Percentiles rank a stretch among this genome's conserved stretches.
phyloP scores from a whole-genome alignment of 2,888 invertebrate species.

The Petrophora chlorosata region DNA sequence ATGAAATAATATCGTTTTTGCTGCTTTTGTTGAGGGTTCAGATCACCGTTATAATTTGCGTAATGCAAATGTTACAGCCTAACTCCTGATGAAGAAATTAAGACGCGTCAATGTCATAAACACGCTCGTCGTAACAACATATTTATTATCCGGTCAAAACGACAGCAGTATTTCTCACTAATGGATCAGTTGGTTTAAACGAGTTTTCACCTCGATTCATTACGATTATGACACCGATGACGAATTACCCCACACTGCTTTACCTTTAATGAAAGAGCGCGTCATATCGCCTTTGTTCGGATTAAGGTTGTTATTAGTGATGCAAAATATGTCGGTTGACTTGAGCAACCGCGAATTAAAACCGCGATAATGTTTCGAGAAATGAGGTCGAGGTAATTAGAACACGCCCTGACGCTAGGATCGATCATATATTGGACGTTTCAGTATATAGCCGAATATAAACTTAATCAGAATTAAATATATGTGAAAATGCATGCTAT shows the following conservation, averaged over 20 bases:
- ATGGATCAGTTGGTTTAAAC: slow-evolving; percentile 37
- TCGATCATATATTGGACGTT: slow-evolving; percentile 12
- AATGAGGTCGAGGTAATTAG: slow-evolving; percentile 40
- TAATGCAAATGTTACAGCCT: too few species aligned
- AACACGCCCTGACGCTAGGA: slow-evolving; percentile 31
- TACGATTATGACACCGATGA: slow-evolving; percentile 49
- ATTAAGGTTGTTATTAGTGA: slow-evolving; percentile 24
- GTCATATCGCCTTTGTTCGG: slow-evolving; percentile 16
- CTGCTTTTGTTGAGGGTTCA: neutral
- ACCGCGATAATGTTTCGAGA: slow-evolving; percentile 28
- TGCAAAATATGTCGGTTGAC: slow-evolving; percentile 26
- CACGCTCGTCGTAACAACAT: slow-evolving; percentile 18
- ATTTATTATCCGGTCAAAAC: slow-evolving; percentile 33
- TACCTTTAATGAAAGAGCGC: slow-evolving; percentile 8
- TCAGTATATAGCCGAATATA: neutral
- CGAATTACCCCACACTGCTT: slow-evolving; percentile 26
- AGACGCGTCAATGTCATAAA: slow-evolving; percentile 12
- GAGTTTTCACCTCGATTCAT: slow-evolving; percentile 54
- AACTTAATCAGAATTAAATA: neutral
- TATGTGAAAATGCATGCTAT: slow-evolving; percentile 2
- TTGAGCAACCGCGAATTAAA: slow-evolving; percentile 34
- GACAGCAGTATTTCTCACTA: slow-evolving; percentile 34
- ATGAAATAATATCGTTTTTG: neutral
- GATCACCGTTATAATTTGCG: slow-evolving; percentile 4
- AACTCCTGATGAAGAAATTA: neutral